phyloP scores from a whole-genome alignment of 2,113 vertebrate genomes.

The Protobothrops mucrosquamatus region DNA sequence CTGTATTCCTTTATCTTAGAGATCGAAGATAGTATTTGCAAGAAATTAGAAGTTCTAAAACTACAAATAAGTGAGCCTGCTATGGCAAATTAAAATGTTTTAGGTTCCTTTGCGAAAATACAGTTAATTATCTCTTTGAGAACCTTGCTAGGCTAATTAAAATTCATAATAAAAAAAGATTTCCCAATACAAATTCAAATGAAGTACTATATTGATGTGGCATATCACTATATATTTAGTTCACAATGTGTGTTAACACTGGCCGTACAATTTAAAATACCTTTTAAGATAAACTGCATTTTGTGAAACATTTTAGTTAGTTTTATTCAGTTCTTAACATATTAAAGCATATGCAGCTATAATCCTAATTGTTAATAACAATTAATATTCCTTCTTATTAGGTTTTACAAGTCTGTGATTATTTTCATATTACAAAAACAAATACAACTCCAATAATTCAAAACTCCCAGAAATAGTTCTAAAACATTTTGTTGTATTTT shows the following conservation, averaged over 20 bases:
- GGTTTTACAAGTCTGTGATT: conserved; percentile 5
- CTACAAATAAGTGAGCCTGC: background rate
- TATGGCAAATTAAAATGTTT: background rate
- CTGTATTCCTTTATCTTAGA: background rate
- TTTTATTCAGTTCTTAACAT: conserved; percentile 13
- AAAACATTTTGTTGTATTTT: background rate
- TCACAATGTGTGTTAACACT: conserved; percentile 5
- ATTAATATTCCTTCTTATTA: conserved; percentile 10
- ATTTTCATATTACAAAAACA: background rate
- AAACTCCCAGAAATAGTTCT: background rate
- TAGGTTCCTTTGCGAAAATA: conserved; percentile 28
- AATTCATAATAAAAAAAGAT: background rate
- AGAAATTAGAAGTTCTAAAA: conserved; percentile 15
- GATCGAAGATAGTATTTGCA: background rate
- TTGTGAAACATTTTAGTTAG: conserved; percentile 11
- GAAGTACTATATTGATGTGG: conserved; percentile 31
- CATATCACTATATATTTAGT: background rate
- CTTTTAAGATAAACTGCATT: background rate
- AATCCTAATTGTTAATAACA: background rate
- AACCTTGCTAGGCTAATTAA: conserved; percentile 40
- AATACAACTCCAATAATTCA: background rate
- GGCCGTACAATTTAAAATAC: background rate
- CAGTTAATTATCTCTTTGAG: conserved; percentile 17
- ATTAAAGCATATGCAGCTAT: conserved; percentile 21
- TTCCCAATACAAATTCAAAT: conserved; percentile 6